A percentile compares a stretch with the other conserved stretches of the same genome.
Conservation (phyloP, 2,113 vertebrate species). For the Nesogale talazaci region DNA sequence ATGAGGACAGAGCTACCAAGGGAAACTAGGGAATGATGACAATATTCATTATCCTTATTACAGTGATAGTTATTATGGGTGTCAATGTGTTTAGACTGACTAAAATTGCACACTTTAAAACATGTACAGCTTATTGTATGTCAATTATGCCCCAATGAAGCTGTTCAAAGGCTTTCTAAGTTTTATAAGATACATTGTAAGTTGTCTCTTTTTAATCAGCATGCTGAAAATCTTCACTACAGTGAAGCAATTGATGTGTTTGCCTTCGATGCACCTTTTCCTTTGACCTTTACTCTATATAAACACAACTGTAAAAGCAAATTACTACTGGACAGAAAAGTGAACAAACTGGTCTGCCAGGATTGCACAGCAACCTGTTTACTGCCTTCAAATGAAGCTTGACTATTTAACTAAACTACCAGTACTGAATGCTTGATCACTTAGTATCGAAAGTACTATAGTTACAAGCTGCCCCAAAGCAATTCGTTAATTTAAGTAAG, state of each 20-base stretch:
- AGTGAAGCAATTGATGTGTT: slow-evolving; percentile 48
- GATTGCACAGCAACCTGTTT: slow-evolving; percentile 62
- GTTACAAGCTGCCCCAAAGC: slow-evolving; percentile 15
- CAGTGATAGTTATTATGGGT: not conserved
- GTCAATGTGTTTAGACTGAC: not conserved
- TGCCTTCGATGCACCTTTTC: slow-evolving; percentile 59
- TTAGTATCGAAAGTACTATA: slow-evolving; percentile 57
- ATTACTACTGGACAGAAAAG: slow-evolving; percentile 75
- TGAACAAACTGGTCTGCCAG: slow-evolving; percentile 78
- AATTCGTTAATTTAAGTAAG: slow-evolving; percentile 63
- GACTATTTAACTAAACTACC: slow-evolving; percentile 55
- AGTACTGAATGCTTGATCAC: slow-evolving; percentile 40
- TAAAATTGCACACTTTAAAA: slow-evolving; percentile 14
- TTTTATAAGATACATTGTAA: slow-evolving; percentile 53
- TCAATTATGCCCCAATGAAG: slow-evolving; percentile 62
- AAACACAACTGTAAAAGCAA: slow-evolving; percentile 71
- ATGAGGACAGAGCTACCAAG: not conserved
- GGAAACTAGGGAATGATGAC: not conserved
- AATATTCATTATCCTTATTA: not conserved
- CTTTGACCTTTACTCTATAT: slow-evolving; percentile 78
- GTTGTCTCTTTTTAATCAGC: not conserved
- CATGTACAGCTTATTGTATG: not conserved
- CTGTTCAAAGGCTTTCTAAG: not conserved
- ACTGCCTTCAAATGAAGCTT: slow-evolving; percentile 52
- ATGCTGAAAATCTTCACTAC: slow-evolving; percentile 49